These are phyloP conservation scores for Brachirus orientalis DNA, from an alignment of 2,113 vertebrate species.

Conservation along the genomic window DNA sequence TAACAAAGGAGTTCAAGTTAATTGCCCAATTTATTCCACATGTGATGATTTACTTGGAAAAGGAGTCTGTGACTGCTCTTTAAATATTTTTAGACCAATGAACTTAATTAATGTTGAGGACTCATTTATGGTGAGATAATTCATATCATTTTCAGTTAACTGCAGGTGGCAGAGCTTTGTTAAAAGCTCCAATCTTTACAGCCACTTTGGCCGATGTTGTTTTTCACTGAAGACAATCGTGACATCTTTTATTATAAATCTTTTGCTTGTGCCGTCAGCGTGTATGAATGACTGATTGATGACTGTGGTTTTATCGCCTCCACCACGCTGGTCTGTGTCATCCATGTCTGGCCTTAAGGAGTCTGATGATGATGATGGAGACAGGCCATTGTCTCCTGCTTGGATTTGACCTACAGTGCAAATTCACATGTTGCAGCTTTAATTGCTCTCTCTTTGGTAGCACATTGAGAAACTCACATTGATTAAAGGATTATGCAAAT, in stretches of 20 bases:
- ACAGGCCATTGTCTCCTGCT: not conserved
- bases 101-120: not conserved
- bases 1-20: conserved; percentile 28
- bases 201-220: no score
- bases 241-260: no score
- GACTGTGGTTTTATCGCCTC: no score
- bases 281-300: no score
- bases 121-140: not conserved
- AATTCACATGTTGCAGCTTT: not conserved
- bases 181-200: no score
- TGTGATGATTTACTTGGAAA: not conserved
- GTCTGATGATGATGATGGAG: not conserved
- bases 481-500: conserved; percentile 2
- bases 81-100: not conserved
- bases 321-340: not conserved
- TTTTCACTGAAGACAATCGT: no score
- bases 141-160: not conserved
- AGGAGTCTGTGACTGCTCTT: not conserved
- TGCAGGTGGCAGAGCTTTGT: not conserved
- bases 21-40: conserved; percentile 13
- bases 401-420: not conserved
- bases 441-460: not conserved
- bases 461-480: not conserved
- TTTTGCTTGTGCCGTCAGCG: no score
- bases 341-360: not conserved